phyloP scores from a whole-genome alignment of 2,888 invertebrate genomes.

The Mactromeris polynyma region DNA sequence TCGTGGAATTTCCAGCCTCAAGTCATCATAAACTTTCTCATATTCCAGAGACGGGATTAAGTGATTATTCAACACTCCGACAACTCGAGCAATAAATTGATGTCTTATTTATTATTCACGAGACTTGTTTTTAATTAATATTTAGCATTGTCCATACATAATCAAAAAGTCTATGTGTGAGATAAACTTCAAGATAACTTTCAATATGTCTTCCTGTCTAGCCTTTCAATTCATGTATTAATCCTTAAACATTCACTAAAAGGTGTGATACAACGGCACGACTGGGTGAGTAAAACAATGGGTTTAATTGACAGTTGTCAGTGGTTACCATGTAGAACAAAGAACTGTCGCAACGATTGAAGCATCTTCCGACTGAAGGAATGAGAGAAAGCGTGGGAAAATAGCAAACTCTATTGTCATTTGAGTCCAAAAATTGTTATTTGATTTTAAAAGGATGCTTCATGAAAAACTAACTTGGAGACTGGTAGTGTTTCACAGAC shows the following conservation, averaged over 20 bases:
- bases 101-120: slow-evolving; percentile 40
- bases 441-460: slow-evolving; percentile 23
- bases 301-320: slow-evolving; percentile 30
- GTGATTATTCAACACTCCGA: neutral
- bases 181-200: neutral
- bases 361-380: slow-evolving; percentile 23
- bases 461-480: neutral
- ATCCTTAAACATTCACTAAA: slow-evolving; percentile 16
- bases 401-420: slow-evolving; percentile 15
- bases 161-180: neutral
- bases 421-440: neutral
- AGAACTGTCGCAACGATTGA: slow-evolving; percentile 23
- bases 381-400: slow-evolving; percentile 42
- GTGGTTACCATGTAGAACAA: slow-evolving; percentile 26
- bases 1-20: neutral
- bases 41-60: neutral
- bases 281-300: slow-evolving; percentile 34
- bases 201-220: slow-evolving; percentile 18
- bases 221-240: slow-evolving; percentile 1
- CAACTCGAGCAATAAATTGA: neutral
- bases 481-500: neutral
- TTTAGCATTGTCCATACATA: neutral
- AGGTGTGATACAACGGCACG: slow-evolving; percentile 12
- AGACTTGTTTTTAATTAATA: slow-evolving; percentile 11
- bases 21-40: neutral